Evolutionary conservation across 2,888 invertebrate species (phyloP), one percentile per base, ranked within the genome.

Genomic region (Aspidiotus rigidus): DNA sequence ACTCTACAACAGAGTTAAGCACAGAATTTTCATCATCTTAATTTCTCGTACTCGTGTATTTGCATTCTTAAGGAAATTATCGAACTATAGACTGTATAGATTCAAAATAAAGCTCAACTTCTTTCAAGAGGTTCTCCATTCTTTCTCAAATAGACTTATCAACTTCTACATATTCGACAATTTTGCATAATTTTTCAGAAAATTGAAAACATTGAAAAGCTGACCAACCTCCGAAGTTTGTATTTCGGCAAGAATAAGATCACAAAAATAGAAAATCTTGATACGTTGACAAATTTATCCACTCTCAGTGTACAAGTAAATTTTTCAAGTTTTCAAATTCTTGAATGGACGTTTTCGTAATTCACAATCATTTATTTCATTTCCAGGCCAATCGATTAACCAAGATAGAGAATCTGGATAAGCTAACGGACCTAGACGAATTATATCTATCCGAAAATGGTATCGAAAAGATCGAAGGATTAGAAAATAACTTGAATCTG

Each of bases 161-260:
- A 28, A 28, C 5, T 28, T 5, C 5, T 28, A 28, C 28, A 28
- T 28, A 3, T 1, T 28, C 28, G 5, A 28, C 28, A 28, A 28
- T 28, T 28, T 5, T 28, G 28, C 28, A 3, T 5, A 28, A 28
- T 5, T 28, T 28, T 28, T 28, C 80, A 91, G 86, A 86, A 85
- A 77, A 92, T 99, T 73, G 90, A 92, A 77, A 92, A 95, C 78
- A 78, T 99, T 10, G 87, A 89, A 6, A 84, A 84, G 0, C 79
- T 98, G 71, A 82, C 81, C 2, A 85, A 85, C 69, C 79, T 99
- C 16, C 86, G 85, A 16, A 87, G 88, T 74, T 80, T 95, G 11
- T 99, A 86, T 79, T 79, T 96, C 69, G 98, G 94, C 13, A 98
- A 94, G 79, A 99, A 99, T 79, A 98, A 97, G 81, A 93, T 99